Evolutionary conservation across 2,797 vertebrate species (phyloP), one percentile per base, ranked within the genome.

Genomic region (Sphenopsis melanotis): DNA sequence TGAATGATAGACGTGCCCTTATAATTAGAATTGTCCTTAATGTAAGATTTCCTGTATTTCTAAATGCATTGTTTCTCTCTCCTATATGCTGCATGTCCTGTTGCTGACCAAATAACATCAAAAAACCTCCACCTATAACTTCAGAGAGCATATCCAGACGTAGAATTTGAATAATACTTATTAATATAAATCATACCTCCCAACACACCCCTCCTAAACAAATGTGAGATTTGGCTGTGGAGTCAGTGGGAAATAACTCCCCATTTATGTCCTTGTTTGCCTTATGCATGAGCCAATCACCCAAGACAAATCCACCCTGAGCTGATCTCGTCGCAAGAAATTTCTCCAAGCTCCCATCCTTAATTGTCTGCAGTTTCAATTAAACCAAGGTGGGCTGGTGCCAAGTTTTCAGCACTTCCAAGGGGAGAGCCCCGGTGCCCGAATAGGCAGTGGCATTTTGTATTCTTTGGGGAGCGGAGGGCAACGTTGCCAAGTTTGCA

Each of bases 291-390:
- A 95, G 55, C 84, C 80, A 89, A 39, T 83, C 93, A 76, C 53
- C 81, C 90, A 91, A 76, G 89, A 72, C 18, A 68, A 93, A 96
- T 96, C 94, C 78, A 93, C 69, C 90, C 83, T 19, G 83, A 91
- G 42, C 60, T 61, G 61, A 94, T 89, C 93, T 87, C 44, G 32
- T 80, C 30, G 55, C 87, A 92, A 93, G 36, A 88, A 93, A 90
- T 92, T 78, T 95, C 86, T 69, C 82, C 39, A 49, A 89, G 81
- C 94, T 94, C 87, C 66, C 70, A 91, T 95, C 81, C 86, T 93
- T 89, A 90, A 94, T 95, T 92, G 91, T 96, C 84, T 87, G 80
- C 81, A 95, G 94, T 93, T 96, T 96, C 61, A 91, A 87, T 96
- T 89, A 94, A 92, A 85, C 72, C 8, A 59, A 93, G 79, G 83